phyloP scores from a whole-genome alignment of 2,888 invertebrate species.

The Tanytarsus gracilentus region DNA sequence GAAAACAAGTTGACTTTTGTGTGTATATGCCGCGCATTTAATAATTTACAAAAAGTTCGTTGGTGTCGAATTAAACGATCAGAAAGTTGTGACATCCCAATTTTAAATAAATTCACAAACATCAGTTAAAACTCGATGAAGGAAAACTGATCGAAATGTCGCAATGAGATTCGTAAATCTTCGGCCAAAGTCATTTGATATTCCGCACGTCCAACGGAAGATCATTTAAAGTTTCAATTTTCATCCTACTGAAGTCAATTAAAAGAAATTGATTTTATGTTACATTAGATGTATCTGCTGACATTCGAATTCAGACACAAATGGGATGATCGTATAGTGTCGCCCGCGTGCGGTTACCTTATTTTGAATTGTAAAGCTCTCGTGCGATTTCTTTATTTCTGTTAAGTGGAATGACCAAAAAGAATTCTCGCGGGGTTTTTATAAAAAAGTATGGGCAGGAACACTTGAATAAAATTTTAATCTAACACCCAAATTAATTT shows the following conservation, averaged over 20 bases:
- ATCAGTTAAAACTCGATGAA: neutral
- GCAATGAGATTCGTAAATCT: too few species aligned
- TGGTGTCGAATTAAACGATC: neutral
- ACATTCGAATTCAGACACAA: constrained; percentile 9
- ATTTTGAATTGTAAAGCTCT: neutral
- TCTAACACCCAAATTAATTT: too few species aligned
- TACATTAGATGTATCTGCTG: constrained; percentile 7
- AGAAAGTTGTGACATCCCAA: constrained; percentile 3
- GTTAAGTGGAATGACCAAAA: constrained; percentile 6
- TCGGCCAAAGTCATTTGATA: too few species aligned
- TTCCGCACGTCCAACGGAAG: too few species aligned
- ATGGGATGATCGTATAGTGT: neutral
- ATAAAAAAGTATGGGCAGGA: too few species aligned
- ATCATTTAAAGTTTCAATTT: constrained; percentile 1
- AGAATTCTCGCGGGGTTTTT: neutral
- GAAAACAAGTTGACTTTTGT: neutral
- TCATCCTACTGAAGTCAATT: constrained; percentile 12
- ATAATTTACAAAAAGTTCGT: neutral
- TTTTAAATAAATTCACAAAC: neutral
- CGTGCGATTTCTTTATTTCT: neutral
- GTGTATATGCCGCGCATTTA: neutral
- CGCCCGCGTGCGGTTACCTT: constrained; percentile 10
- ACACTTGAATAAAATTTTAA: too few species aligned
- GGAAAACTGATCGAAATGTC: too few species aligned
- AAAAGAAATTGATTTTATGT: constrained; percentile 14